Evolutionary conservation across 2,797 vertebrate genomes (phyloP), one percentile per base, ranked within the genome.

Genomic region (Micropoecilia bifurca): DNA sequence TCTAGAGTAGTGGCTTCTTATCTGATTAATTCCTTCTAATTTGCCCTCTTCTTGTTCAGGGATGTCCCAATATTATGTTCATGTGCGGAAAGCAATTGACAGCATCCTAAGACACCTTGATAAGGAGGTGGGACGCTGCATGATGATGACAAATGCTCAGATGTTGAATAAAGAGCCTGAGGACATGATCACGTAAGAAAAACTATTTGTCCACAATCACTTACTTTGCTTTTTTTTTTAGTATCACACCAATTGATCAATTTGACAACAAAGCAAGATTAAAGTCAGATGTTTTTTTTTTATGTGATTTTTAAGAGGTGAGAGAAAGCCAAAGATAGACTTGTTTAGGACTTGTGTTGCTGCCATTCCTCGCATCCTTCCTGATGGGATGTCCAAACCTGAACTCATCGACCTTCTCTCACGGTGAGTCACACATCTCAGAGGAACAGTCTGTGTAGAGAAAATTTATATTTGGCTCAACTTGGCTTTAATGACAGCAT

Each of bases 141-240:
- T 99, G 98, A 99, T 99, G 98, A 95, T 99, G 82, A 99, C 98
- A n/a, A 99, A 98, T 0, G 96, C 97, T 72, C 98, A 99, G 93
- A 99, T 99, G 97, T 90, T 99, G 84, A 99, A 99, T 95, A 99
- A 99, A 91, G 98, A 99, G 82, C 98, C 98, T 0, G 98, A 99
- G 89, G 98, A 99, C 89, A 99, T 99, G 98, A 99, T 99, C 94
- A 99, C 98, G 98, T 99, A 95, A 90, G 98, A 95, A 53, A 59
- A 59, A 20, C 39, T 18, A 59, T 18, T 18, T 45, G 6, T n/a
- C 39, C 10, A n/a, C 39, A 69, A 43, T 69, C 39, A 69, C 66
- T 43, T n/a, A 43, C 18, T n/a, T 12, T 68, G 8, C 10, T 69
- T 25, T 43, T 22, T 41, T 50, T 43, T 25, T 50, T 48, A n/a